These are phyloP conservation scores for Cryptocephalus moraei DNA, from an alignment of 2,888 invertebrate species.

Conservation along the genomic window DNA sequence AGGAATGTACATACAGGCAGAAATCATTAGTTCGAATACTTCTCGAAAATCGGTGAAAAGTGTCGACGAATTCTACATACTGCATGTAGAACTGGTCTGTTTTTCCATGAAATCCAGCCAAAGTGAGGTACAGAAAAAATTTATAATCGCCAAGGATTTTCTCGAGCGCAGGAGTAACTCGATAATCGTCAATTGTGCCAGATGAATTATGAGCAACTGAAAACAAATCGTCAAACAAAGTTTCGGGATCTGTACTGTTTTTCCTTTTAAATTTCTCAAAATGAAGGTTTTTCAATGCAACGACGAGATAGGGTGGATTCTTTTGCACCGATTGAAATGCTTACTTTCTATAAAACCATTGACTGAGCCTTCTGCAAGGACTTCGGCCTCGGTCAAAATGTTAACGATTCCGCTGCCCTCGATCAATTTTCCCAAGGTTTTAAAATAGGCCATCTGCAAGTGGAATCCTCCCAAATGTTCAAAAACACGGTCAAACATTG, in stretches of 20 bases:
- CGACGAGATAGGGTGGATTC: slow-evolving; percentile 2
- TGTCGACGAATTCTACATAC: slow-evolving; percentile 3
- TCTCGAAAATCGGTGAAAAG: slow-evolving; percentile 6
- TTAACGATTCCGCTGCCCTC: slow-evolving; percentile 24
- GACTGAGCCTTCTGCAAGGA: slow-evolving; percentile 24
- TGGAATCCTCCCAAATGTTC: slow-evolving; percentile 7
- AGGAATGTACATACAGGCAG: slow-evolving; percentile 1
- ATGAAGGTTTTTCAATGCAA: slow-evolving; percentile 5
- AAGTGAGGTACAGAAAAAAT: too few relatives aligned
- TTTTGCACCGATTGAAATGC: too few relatives aligned
- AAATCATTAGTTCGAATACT: slow-evolving; percentile 7
- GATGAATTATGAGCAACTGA: slow-evolving; percentile 5
- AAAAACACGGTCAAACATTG: slow-evolving; percentile 19
- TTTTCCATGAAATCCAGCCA: too few relatives aligned
- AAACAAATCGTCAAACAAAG: slow-evolving; percentile 2
- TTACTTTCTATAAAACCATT: slow-evolving; percentile 26
- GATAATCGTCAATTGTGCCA: slow-evolving; percentile 1
- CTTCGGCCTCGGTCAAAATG: slow-evolving; percentile 23
- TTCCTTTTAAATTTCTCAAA: slow-evolving; percentile 5
- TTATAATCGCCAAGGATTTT: slow-evolving; percentile 3
- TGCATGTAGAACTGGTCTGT: slow-evolving; percentile 5
- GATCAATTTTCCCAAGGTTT: slow-evolving; percentile 28
- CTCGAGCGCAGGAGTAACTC: slow-evolving; percentile 3
- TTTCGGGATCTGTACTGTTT: slow-evolving; percentile 4
- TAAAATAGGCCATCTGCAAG: slow-evolving; percentile 17